Evolutionary conservation across 2,113 vertebrate genomes (phyloP).

Genomic region (Coregonus clupeaformis): DNA sequence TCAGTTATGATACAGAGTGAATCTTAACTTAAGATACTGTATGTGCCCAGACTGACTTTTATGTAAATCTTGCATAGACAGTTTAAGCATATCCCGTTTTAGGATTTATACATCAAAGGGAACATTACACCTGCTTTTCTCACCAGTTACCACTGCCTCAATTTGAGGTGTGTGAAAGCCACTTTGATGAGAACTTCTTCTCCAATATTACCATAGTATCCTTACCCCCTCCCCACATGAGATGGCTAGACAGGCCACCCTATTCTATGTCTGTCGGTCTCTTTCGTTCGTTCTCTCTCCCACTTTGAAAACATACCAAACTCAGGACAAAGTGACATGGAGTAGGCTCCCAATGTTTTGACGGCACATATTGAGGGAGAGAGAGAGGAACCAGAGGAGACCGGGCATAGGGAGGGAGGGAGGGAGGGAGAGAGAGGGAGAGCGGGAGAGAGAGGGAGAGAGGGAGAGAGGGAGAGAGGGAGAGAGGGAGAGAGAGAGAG

Average conservation of each 20-base stretch:
- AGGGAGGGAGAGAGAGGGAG: slow-evolving; percentile 24
- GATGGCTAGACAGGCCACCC: too few relatives aligned
- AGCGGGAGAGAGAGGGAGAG: slow-evolving; percentile 24
- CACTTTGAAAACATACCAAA: slow-evolving; percentile 9
- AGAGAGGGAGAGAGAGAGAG: slow-evolving; percentile 24
- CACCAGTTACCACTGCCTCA: too few relatives aligned
- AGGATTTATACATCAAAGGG: background rate
- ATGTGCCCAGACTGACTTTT: too few relatives aligned
- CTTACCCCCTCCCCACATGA: too few relatives aligned
- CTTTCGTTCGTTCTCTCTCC: background rate
- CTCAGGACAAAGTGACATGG: slow-evolving; percentile 15
- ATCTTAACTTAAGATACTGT: too few relatives aligned
- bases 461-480: background rate
- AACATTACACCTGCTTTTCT: background rate
- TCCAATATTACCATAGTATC: too few relatives aligned
- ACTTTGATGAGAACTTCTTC: too few relatives aligned
- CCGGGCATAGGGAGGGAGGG: background rate
- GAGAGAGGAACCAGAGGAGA: background rate
- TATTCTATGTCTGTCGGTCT: background rate
- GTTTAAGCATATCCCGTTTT: too few relatives aligned
- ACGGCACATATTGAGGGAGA: slow-evolving; percentile 17
- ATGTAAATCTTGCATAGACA: too few relatives aligned
- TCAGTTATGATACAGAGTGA: background rate
- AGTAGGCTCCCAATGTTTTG: slow-evolving; percentile 24
- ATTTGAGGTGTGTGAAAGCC: too few relatives aligned